Percentiles rank a stretch among this genome's conserved stretches.
These are phyloP conservation scores for Mythimna vitellina DNA, from an alignment of 2,888 invertebrate genomes.

Conservation along the genomic window DNA sequence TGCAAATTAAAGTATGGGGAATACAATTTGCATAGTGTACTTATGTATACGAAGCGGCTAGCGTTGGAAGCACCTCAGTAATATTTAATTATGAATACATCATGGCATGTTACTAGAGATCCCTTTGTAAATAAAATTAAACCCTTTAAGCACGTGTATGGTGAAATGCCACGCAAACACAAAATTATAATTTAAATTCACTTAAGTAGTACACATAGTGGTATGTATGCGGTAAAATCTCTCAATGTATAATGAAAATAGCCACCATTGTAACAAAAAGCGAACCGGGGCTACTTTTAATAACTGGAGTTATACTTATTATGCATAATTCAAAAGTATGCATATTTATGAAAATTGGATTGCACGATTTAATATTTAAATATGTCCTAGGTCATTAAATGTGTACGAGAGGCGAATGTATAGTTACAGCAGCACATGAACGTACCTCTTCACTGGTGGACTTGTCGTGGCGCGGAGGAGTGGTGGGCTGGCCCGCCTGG, in stretches of 20 bases:
- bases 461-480: constrained; percentile 97
- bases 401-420: constrained; percentile 17
- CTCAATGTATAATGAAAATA: constrained; percentile 47
- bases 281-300: constrained; percentile 52
- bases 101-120: constrained; percentile 61
- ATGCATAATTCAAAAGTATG: constrained; percentile 19
- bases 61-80: constrained; percentile 72
- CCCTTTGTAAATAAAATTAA: constrained; percentile 64
- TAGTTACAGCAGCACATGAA: constrained; percentile 19
- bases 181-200: constrained; percentile 32
- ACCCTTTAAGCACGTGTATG: constrained; percentile 70
- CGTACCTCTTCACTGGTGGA: constrained; percentile 98
- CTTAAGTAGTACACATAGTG: constrained; percentile 6
- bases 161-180: constrained; percentile 64
- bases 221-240: constrained; percentile 29
- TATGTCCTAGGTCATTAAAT: constrained; percentile 28
- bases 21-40: constrained; percentile 41
- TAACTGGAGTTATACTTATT: constrained; percentile 16
- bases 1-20: constrained; percentile 58
- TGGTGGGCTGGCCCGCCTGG: constrained; percentile 95
- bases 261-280: constrained; percentile 56
- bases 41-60: constrained; percentile 53
- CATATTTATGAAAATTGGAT: constrained; percentile 31
- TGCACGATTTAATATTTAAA: constrained; percentile 18
- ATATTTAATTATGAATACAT: constrained; percentile 68